A percentile compares a stretch with the other conserved stretches of the same genome.
Evolutionary conservation across 2,888 invertebrate species (phyloP).

Genomic region (Taenaris catops): DNA sequence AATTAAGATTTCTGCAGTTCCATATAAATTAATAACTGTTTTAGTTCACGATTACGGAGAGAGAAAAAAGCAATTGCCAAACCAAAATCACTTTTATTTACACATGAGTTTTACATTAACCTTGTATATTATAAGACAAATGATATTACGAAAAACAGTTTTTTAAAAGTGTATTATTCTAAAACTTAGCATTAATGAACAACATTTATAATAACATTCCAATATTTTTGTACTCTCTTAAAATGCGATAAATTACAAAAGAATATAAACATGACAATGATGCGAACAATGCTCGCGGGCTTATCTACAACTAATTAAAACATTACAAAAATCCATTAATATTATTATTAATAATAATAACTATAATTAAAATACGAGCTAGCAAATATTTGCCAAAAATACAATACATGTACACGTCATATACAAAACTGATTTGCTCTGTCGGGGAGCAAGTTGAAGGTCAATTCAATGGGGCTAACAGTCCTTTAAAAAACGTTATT

Average conservation of each 20-base stretch:
- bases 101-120: constrained; percentile 63
- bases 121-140: constrained; percentile 71
- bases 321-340: constrained; percentile 74
- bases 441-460: constrained; percentile 25
- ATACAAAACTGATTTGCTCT: constrained; percentile 45
- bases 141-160: constrained; percentile 65
- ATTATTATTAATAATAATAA: no score
- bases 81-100: constrained; percentile 79
- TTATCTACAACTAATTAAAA: constrained; percentile 75
- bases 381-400: constrained; percentile 58
- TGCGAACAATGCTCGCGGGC: constrained; percentile 63
- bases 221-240: constrained; percentile 78
- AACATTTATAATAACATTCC: constrained; percentile 76
- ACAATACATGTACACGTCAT: constrained; percentile 50
- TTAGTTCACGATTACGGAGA: no score
- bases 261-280: constrained; percentile 42
- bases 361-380: constrained; percentile 66
- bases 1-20: no score
- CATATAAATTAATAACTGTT: no score
- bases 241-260: constrained; percentile 79
- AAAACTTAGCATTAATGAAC: constrained; percentile 73
- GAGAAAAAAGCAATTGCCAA: constrained; percentile 34
- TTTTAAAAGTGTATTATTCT: constrained; percentile 69
- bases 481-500: no score
- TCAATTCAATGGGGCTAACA: no score